A percentile compares a stretch with the other conserved stretches of the same genome.
These are phyloP conservation scores for Mythimna lalbum DNA, from an alignment of 2,888 invertebrate species.

Conservation along the genomic window DNA sequence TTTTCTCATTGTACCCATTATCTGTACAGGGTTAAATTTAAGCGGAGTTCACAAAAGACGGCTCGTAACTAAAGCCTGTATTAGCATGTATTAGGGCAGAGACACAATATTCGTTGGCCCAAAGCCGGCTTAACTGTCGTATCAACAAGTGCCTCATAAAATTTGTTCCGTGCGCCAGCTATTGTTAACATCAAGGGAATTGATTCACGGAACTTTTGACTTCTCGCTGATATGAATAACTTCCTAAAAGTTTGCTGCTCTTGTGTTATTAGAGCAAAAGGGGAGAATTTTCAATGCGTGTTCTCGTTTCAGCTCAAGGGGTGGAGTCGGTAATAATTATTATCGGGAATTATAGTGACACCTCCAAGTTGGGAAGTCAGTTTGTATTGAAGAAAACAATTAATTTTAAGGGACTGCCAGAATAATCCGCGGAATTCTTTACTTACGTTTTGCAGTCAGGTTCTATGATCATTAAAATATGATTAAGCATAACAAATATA, in stretches of 20 bases:
- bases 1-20: slow-evolving; percentile 51
- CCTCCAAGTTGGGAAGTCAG: slow-evolving; percentile 10
- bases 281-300: slow-evolving; percentile 28
- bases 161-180: slow-evolving; percentile 60
- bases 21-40: slow-evolving; percentile 55
- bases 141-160: slow-evolving; percentile 77
- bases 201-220: slow-evolving; percentile 58
- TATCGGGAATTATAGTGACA: slow-evolving; percentile 10
- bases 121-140: slow-evolving; percentile 63
- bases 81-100: slow-evolving; percentile 63
- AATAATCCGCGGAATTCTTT: not conserved
- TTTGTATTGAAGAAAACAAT: not conserved
- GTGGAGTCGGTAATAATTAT: slow-evolving; percentile 32
- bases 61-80: slow-evolving; percentile 57
- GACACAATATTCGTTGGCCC: slow-evolving; percentile 63
- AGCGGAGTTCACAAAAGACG: slow-evolving; percentile 59
- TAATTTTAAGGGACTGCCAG: not conserved
- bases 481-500: too few relatives aligned
- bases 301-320: slow-evolving; percentile 20
- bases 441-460: not conserved
- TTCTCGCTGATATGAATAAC: slow-evolving; percentile 53
- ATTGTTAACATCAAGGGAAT: slow-evolving; percentile 69
- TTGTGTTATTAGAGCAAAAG: slow-evolving; percentile 21
- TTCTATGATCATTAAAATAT: too few relatives aligned
- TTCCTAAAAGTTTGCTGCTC: slow-evolving; percentile 42